Evolutionary conservation across 2,888 invertebrate genomes (phyloP), one percentile per base, ranked within the genome.

Genomic region (Tortricodes alternella): DNA sequence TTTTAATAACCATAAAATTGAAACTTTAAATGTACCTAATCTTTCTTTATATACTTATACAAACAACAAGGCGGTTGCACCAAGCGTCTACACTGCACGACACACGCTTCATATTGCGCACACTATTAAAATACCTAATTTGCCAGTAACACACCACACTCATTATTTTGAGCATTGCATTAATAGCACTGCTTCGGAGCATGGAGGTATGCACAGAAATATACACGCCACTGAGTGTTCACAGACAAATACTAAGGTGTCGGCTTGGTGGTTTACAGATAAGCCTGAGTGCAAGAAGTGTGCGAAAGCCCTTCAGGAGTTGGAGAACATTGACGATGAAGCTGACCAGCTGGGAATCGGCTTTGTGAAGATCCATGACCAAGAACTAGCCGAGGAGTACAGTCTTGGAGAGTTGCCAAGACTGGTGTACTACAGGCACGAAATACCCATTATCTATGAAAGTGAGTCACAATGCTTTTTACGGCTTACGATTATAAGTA

Each of bases 301-400:
- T 82, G 94, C 96, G 59, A 97, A 96, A 87, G 97, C 96, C 53
- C 92, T 97, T 62, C 95, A 96, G 86, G 97, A 97, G 86, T 83
- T 98, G 83, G 97, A 98, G 86, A 97, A 97, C 89, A 97, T 98
- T 78, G 97, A 97, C 78, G 97, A 98, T 74, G 97, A 98, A 84
- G 97, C 97, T 27, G 97, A 97, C 86, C 97, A 97, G 82, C 92
- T 98, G 64, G 97, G 97, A 62, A 97, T 98, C 75, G 97, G 97
- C 66, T 97, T 98, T 83, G 97, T 98, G 62, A 98, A 98, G 89
- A 97, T 98, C 77, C 96, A 97, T 74, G 98, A 98, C 79, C 96
- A 97, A 85, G 94, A 94, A 71, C 91, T 98, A 67, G 97, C 97
- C 61, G 97, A 97, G 75, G 97, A 98, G 89, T 98, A 98, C 91